Base-by-base conservation (phyloP, 1,140 invertebrate genomes). In the Drosophila sechellia region DNA sequence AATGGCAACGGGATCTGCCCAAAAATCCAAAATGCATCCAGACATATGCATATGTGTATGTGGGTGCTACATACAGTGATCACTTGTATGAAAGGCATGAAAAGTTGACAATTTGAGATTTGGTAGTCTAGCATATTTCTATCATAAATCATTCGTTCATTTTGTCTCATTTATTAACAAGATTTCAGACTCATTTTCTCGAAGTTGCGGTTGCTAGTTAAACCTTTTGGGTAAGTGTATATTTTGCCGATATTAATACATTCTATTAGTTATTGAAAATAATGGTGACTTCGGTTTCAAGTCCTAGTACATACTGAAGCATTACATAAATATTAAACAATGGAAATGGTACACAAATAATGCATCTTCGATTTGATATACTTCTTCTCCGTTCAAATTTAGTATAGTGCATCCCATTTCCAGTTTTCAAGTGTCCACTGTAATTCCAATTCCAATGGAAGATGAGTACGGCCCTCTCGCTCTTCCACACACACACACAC, bases 1-100 rank as follows among this genome's bases (percentile, higher is more conserved):
- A 70, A 70, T 70, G 65, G 68, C 68, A 71, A 70, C 68, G 65
- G 43, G 52, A 70, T 49, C 42, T 70, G 25, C 64, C 66, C 50
- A 42, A 71, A 63, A 71, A 48, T 35, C 35, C 8, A 49, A 70
- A 71, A 49, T 70, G 66, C 66, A 69, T 69, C 49, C 35, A 69
- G n/a, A 52, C 17, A 39, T 3, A 42, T 27, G 39, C 12, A 48
- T 43, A 10, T 39, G 46, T 35, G 20, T 8, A 25, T 50, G 35
- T 48, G 27, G 45, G 64, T 43, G 46, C 22, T 65, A 40, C 4
- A 20, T 60, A 48, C 61, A 60, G 48, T 53, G 46, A 3, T 13
- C 8, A 37, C 22, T 37, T 15, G 17, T 22, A 22, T 22, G 3
- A 3, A 22, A 22, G 5, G 43, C 25, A 5, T 3, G 8, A 55